Evolutionary conservation across 2,888 invertebrate genomes (phyloP).

Genomic region (Rotaria macrura): DNA sequence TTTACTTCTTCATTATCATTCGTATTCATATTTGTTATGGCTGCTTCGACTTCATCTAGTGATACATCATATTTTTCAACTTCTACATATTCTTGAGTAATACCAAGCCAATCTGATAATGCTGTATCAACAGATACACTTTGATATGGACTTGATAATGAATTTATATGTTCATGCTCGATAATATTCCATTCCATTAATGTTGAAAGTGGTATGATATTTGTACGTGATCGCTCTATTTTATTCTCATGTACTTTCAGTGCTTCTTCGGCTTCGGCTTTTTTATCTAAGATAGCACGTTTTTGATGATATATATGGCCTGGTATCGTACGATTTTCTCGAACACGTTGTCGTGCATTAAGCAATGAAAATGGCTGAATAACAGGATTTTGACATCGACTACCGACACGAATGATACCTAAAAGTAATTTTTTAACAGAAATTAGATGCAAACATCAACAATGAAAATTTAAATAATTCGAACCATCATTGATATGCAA

Average conservation of each 20-base stretch:
- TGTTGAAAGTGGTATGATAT: neutral
- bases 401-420: constrained; percentile 35
- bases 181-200: neutral
- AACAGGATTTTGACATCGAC: constrained; percentile 33
- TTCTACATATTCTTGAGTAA: neutral
- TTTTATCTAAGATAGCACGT: neutral
- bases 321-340: neutral
- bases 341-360: neutral
- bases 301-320: neutral
- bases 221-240: neutral
- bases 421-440: neutral
- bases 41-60: neutral
- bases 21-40: neutral
- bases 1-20: neutral
- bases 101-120: neutral
- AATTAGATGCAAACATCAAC: too few species aligned
- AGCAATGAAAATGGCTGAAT: constrained; percentile 26
- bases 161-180: neutral
- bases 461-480: too few species aligned
- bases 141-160: neutral
- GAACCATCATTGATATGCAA: neutral
- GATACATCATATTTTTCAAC: neutral
- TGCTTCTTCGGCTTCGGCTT: neutral
- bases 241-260: neutral
- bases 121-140: neutral